Base-by-base conservation (phyloP, 1,140 invertebrate genomes). In the Melanaphis sacchari region DNA sequence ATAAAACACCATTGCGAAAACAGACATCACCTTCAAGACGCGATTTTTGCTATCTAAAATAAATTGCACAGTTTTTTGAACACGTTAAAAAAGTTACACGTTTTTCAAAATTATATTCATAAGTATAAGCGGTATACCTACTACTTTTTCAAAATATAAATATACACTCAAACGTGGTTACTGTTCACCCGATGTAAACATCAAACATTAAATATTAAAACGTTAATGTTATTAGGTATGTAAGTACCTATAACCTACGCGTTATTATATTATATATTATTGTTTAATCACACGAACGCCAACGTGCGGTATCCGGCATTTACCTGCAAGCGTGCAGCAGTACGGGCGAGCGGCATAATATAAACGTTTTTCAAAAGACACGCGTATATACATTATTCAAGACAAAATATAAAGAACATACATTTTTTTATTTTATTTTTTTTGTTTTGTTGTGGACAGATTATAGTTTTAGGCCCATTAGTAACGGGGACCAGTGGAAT, bases 381-480 rank as follows among this genome's bases (percentile, higher is more conserved):
- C 66, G 81, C 91, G 43, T 90, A 90, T 91, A 91, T 92, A 92
- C 66, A 92, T 92, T 81, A 82, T 92, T 92, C 90, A 92, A 92
- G 90, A 81, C 46, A 26, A 82, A 84, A 84, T 49, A 90, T 59
- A 59, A 93, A 84, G 91, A 93, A 84, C 81, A 11, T 93, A 31
- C 46, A 85, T 36, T 93, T 46, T 92, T 26, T 81, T 36, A 41
- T 91, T 43, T 92, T 43, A 24, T 18, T 84, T 43, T 49, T 22
- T 91, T n/a, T 92, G 38, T 52, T 84, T 84, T 54, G 36, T 54
- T 40, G 91, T 84, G 81, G 81, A 93, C 91, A 52, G 91, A 92
- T 92, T 93, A 93, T 93, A 85, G 91, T 93, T 93, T 85, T 85
- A 52, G 43, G 46, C 76, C 41, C 91, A 93, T 93, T 93, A 93